phyloP scores from a whole-genome alignment of 2,797 vertebrate genomes.

The Neosilurus mollespiculum region DNA sequence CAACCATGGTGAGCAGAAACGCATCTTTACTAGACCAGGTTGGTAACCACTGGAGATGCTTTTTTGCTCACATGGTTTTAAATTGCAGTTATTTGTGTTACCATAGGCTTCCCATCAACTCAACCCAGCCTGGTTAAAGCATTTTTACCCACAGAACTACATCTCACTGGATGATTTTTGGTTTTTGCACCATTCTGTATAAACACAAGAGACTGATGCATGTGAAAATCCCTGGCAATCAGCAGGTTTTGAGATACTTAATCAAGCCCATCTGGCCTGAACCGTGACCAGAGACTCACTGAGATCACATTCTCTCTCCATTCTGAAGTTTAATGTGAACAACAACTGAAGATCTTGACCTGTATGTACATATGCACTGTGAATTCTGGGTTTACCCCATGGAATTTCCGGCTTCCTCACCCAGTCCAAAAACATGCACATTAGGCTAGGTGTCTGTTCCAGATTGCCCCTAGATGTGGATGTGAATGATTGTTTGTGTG shows the following conservation, averaged over 20 bases:
- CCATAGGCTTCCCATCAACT: not conserved
- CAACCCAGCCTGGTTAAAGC: not conserved
- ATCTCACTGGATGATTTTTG: not conserved
- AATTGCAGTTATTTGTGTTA: not conserved
- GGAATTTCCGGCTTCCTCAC: no score
- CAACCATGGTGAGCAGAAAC: not conserved
- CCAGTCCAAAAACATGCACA: no score
- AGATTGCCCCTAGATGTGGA: no score
- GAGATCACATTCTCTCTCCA: not conserved
- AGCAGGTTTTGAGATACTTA: not conserved
- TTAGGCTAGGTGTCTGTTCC: no score
- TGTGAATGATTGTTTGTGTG: no score
- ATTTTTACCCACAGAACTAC: not conserved
- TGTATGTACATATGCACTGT: not conserved
- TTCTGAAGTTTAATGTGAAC: not conserved
- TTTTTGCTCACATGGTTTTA: not conserved
- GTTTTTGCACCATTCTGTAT: not conserved
- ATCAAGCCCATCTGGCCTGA: not conserved
- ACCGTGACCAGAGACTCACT: not conserved
- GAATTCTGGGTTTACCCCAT: no score
- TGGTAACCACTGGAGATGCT: no score
- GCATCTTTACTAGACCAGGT: not conserved
- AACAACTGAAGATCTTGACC: not conserved
- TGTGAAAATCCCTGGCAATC: not conserved
- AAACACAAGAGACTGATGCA: not conserved